phyloP scores from a whole-genome alignment of 1,140 invertebrate genomes.

The Drosophila ambigua region DNA sequence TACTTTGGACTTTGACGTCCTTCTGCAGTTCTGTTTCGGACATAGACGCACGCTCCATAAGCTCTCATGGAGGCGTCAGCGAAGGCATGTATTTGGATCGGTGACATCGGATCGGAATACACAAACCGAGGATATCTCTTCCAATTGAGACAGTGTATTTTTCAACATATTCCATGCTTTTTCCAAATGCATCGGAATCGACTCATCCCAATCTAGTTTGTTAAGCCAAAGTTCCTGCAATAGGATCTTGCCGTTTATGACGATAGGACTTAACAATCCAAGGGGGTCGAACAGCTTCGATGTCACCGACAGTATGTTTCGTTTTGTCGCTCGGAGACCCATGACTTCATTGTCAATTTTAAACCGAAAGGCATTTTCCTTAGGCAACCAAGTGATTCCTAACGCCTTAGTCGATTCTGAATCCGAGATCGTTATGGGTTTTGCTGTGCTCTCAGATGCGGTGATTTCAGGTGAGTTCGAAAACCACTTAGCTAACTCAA shows the following conservation, averaged over 20 bases:
- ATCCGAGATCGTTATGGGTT: neutral
- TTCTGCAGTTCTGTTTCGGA: too few relatives aligned
- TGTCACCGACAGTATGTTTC: too few relatives aligned
- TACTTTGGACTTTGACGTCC: too few relatives aligned
- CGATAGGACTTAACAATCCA: neutral
- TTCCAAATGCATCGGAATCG: too few relatives aligned
- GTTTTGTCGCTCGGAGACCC: slow-evolving; percentile 12
- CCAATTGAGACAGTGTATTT: neutral
- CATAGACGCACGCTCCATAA: too few relatives aligned
- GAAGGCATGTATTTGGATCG: too few relatives aligned
- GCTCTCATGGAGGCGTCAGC: too few relatives aligned
- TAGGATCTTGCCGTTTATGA: neutral
- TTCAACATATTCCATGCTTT: neutral
- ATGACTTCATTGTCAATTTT: neutral
- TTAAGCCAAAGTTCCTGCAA: too few relatives aligned
- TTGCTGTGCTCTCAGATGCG: neutral
- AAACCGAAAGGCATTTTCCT: neutral
- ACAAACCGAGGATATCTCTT: neutral
- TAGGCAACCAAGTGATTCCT: neutral
- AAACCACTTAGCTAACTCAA: neutral
- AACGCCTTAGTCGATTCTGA: neutral
- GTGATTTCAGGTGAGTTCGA: neutral
- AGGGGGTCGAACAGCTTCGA: too few relatives aligned
- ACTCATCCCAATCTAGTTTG: too few relatives aligned
- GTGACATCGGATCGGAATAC: neutral